phyloP scores from a whole-genome alignment of 64 coral and sea anemone genomes.

The Platygyra sinensis region DNA sequence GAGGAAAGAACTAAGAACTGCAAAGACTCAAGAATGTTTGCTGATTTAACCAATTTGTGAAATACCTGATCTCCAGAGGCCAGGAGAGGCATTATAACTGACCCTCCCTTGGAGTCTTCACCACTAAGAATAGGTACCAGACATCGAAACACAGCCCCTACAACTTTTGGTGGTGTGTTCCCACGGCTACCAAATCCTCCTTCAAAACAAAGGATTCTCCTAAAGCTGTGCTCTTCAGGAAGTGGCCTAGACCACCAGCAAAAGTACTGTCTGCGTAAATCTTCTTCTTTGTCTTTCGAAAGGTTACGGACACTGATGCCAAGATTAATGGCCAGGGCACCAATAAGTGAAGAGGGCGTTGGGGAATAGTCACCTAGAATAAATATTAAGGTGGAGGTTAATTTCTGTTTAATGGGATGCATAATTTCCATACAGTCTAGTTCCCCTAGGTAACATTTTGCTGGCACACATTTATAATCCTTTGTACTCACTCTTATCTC shows the following conservation, averaged over 20 bases:
- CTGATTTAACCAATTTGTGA: neutral
- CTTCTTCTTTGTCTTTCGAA: constrained; percentile 90
- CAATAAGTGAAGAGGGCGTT: constrained; percentile 84
- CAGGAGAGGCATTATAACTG: constrained; percentile 92
- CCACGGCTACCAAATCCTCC: constrained; percentile 76
- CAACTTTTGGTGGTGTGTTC: constrained; percentile 69
- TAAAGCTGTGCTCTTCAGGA: constrained; percentile 73
- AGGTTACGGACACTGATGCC: constrained; percentile 79
- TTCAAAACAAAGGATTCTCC: constrained; percentile 94
- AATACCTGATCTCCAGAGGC: constrained; percentile 89
- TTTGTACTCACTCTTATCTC: no score
- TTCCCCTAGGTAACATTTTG: no score
- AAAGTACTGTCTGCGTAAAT: constrained; percentile 80
- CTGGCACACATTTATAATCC: no score
- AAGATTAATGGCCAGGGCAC: constrained; percentile 70
- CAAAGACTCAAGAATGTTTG: no score
- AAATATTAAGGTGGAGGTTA: neutral
- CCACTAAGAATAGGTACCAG: constrained; percentile 82
- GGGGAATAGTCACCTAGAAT: constrained; percentile 82
- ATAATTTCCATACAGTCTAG: no score
- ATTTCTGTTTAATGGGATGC: no score
- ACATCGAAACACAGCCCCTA: constrained; percentile 94
- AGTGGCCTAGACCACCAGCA: constrained; percentile 99
- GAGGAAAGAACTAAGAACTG: no score
- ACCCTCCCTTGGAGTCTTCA: constrained; percentile 59